These are phyloP conservation scores for Choloepus hoffmanni DNA, from an alignment of 2,113 vertebrate genomes.

Conservation along the genomic window DNA sequence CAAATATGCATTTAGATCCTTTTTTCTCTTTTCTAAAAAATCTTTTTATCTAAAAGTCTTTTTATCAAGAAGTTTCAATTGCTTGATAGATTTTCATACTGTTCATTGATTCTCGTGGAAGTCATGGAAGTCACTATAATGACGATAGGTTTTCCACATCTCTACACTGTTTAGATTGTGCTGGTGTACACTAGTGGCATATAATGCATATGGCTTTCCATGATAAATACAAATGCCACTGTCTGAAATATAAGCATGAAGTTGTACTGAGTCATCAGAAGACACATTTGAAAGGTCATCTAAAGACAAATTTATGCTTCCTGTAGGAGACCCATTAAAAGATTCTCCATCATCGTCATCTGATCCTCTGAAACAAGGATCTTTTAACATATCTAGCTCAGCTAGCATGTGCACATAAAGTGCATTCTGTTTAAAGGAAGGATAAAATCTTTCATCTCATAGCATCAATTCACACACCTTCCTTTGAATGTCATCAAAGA, in stretches of 20 bases:
- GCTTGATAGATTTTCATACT: constrained; percentile 96
- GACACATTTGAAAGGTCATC: too few species aligned
- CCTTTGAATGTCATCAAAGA: constrained; percentile 98
- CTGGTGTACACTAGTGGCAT: constrained; percentile 96
- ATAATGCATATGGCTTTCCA: constrained; percentile 97
- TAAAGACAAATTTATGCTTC: constrained; percentile 94
- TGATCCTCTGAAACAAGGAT: constrained; percentile 97
- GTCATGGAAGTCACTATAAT: constrained; percentile 99
- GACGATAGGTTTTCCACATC: constrained; percentile 97
- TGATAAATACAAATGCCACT: constrained; percentile 98
- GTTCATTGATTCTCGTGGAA: constrained; percentile 98
- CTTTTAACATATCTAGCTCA: constrained; percentile 98
- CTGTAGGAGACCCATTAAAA: constrained; percentile 97
- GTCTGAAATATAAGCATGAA: too few species aligned
- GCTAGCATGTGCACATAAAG: constrained; percentile 98
- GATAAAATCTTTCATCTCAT: constrained; percentile 96
- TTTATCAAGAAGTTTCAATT: constrained; percentile 97
- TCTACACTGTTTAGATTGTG: constrained; percentile 91
- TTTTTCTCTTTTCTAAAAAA: constrained; percentile 98
- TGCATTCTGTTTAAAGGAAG: constrained; percentile 95
- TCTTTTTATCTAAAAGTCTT: constrained; percentile 99
- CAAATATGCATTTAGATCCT: constrained; percentile 96
- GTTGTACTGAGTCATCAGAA: too few species aligned
- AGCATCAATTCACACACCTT: constrained; percentile 99
- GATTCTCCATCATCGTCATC: constrained; percentile 98